Evolutionary conservation across 2,797 vertebrate species (phyloP).

Genomic region (Spinus olivaceus): DNA sequence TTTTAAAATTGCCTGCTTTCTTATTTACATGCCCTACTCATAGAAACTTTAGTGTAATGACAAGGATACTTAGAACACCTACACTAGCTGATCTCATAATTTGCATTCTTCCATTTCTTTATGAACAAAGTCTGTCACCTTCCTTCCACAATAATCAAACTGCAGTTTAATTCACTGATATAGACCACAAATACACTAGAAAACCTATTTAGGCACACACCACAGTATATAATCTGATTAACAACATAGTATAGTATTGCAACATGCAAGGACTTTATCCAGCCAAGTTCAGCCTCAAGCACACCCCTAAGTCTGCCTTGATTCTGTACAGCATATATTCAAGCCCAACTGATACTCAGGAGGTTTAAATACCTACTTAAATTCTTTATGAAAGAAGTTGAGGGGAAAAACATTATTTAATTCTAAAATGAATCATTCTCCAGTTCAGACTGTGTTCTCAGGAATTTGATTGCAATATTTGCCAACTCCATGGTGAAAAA

Average conservation of each 20-base stretch:
- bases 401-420: background rate
- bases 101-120: background rate
- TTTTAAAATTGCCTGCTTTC: background rate
- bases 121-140: background rate
- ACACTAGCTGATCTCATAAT: background rate
- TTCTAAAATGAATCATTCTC: background rate
- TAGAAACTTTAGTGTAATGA: background rate
- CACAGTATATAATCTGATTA: background rate
- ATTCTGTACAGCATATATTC: background rate
- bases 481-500: background rate
- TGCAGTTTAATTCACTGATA: background rate
- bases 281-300: background rate
- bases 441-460: background rate
- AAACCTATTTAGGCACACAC: background rate
- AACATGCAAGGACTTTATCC: background rate
- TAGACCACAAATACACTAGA: background rate
- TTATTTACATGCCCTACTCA: background rate
- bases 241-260: background rate
- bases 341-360: background rate
- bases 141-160: background rate
- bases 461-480: background rate
- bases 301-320: background rate
- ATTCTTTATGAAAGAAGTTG: background rate
- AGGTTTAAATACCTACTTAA: background rate
- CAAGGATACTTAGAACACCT: background rate